Evolutionary conservation across 2,888 invertebrate genomes (phyloP), one percentile per base, ranked within the genome.

Genomic region (Drosophila austrosaltans): DNA sequence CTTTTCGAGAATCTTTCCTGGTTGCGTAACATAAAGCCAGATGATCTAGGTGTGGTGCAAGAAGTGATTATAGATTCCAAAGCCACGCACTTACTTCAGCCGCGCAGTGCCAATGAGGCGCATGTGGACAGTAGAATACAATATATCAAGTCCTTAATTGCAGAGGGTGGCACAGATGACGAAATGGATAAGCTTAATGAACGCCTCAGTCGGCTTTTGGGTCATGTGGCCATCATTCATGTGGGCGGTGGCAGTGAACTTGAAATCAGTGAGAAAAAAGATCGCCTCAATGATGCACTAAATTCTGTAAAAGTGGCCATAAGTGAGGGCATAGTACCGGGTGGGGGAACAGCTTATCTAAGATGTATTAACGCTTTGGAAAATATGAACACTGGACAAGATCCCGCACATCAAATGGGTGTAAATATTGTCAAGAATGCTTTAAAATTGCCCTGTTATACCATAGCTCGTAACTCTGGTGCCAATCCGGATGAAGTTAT

Each of bases 191-290:
- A 98, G 89, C 93, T 98, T 63, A 96, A 96, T 90, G 98, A 98
- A 91, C 94, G 98, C 73, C 93, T 98, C 57, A 98, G 98, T 0
- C 95, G 98, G 78, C 93, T 98, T 59, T 95, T 97, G 12, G 96
- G 96, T 30, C 98, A 96, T 54, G 95, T 96, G 40, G 96, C 96
- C 4, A 94, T 96, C 0, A 92, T 96, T 12, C 94, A 95, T 90
- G 95, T 98, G 77, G 98, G 98, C 73, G 98, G 98, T 22, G 96
- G 96, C 63, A 96, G 95, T 89, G 96, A 96, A 85, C 96, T 98
- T 5, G 98, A 98, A 92, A 97, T 98, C 0, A 97, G 97, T 90
- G 98, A 98, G 93, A 98, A 98, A 93, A 98, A 98, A 91, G 98
- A 98, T 90, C 94, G 98, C 71, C 97, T 98, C 0, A 97, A 96